phyloP scores from a whole-genome alignment of 2,113 vertebrate species.

The Leucoraja erinaceus region DNA sequence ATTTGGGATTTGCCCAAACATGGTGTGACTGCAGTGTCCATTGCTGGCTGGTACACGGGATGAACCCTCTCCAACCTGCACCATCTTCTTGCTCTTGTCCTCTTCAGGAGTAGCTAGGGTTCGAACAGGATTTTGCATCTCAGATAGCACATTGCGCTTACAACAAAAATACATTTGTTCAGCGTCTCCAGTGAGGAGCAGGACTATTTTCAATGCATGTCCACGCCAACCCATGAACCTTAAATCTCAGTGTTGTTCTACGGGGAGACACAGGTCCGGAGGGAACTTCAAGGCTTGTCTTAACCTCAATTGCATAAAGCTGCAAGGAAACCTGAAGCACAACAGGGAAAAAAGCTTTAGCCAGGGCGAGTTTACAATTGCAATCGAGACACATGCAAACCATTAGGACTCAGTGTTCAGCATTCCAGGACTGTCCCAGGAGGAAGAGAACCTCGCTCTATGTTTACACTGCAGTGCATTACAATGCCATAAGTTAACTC shows the following conservation, averaged over 20 bases:
- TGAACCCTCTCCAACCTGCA: not conserved
- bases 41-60: not conserved
- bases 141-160: no score
- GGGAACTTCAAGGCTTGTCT: conserved; percentile 8
- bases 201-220: not conserved
- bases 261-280: not conserved
- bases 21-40: no score
- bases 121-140: no score
- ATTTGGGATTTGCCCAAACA: not conserved
- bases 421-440: conserved; percentile 33
- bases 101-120: not conserved
- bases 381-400: conserved; percentile 34
- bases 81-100: not conserved
- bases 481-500: conserved; percentile 14
- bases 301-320: not conserved
- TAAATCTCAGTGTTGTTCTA: not conserved
- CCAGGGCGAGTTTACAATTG: conserved; percentile 13
- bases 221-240: not conserved
- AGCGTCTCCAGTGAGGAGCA: not conserved
- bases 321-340: not conserved
- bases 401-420: conserved; percentile 30
- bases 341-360: not conserved
- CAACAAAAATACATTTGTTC: not conserved
- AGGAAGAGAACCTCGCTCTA: not conserved
- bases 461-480: conserved; percentile 34